Conservation (phyloP, 2,797 vertebrate genomes). For the Mormyrus hasselquistii region DNA sequence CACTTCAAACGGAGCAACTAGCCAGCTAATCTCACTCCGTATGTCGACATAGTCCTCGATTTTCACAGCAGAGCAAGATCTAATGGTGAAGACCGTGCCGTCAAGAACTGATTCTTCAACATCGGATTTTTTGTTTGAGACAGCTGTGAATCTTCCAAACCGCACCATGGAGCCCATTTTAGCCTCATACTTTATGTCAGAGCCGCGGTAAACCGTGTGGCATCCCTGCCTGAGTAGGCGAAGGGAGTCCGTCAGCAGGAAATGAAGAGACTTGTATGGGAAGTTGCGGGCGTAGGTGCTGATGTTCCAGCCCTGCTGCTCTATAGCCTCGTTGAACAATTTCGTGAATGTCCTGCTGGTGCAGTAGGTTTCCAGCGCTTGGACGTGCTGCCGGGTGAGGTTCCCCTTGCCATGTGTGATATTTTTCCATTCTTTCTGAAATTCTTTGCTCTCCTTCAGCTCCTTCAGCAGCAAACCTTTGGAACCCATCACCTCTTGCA, state of each 20-base stretch:
- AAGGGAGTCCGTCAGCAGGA: constrained; percentile 16
- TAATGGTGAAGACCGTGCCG: constrained; percentile 32
- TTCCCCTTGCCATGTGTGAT: not conserved
- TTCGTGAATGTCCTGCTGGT: not conserved
- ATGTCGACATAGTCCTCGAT: not conserved
- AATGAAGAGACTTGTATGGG: constrained; percentile 23
- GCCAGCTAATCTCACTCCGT: fast-evolving
- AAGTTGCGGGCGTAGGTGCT: not conserved
- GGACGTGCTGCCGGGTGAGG: not conserved
- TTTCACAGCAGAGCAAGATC: constrained; percentile 41
- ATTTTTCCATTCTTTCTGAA: not conserved
- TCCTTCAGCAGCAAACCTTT: constrained; percentile 11
- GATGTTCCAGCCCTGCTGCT: not conserved
- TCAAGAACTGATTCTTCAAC: not conserved
- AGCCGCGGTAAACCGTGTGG: not conserved
- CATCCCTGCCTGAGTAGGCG: constrained; percentile 10
- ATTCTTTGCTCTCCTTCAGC: not conserved
- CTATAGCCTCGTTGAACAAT: not conserved
- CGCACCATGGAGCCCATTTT: constrained; percentile 26
- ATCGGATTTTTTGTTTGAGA: fast-evolving
- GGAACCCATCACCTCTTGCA: not conserved
- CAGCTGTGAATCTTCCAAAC: constrained; percentile 39
- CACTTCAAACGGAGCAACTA: constrained; percentile 50
- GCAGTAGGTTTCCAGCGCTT: not conserved
- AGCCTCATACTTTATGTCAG: fast-evolving